phyloP scores from a whole-genome alignment of 1,140 invertebrate genomes.

The Gonatopus flavifemur region DNA sequence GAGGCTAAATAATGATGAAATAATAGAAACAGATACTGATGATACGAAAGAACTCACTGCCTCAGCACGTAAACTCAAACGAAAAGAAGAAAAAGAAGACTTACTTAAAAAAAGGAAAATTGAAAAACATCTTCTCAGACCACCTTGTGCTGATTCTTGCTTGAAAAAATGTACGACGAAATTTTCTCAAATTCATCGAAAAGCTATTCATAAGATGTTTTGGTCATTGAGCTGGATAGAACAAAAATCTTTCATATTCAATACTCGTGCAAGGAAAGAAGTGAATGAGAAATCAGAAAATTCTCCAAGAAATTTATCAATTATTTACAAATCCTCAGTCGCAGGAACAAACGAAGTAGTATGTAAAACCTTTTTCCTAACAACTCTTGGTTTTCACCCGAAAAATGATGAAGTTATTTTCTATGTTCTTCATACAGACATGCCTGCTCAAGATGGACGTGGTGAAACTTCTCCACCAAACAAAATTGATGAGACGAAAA shows the following conservation, averaged over 20 bases:
- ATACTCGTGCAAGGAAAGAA: background rate
- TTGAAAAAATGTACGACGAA: too few relatives aligned
- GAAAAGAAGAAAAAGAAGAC: too few relatives aligned
- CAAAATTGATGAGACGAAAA: slow-evolving; percentile 21
- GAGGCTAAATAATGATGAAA: too few relatives aligned
- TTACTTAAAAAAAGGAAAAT: too few relatives aligned
- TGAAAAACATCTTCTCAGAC: too few relatives aligned
- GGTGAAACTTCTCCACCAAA: slow-evolving; percentile 2
- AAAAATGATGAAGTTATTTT: slow-evolving; percentile 19
- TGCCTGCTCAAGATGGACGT: slow-evolving; percentile 8
- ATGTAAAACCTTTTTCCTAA: slow-evolving; percentile 26
- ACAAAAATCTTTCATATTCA: background rate
- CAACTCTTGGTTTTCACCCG: slow-evolving; percentile 17
- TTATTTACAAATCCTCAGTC: slow-evolving; percentile 1
- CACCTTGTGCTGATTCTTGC: too few relatives aligned
- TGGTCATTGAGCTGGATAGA: background rate
- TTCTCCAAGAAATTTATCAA: background rate
- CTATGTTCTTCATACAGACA: slow-evolving; percentile 2
- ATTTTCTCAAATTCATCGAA: too few relatives aligned
- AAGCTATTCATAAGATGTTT: background rate
- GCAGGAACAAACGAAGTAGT: slow-evolving; percentile 4
- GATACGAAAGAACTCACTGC: too few relatives aligned
- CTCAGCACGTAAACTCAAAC: too few relatives aligned
- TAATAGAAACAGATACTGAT: too few relatives aligned
- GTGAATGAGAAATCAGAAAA: background rate